Evolutionary conservation across 2,797 vertebrate species (phyloP), one percentile per base, ranked within the genome.

Genomic region (Pterois miles): DNA sequence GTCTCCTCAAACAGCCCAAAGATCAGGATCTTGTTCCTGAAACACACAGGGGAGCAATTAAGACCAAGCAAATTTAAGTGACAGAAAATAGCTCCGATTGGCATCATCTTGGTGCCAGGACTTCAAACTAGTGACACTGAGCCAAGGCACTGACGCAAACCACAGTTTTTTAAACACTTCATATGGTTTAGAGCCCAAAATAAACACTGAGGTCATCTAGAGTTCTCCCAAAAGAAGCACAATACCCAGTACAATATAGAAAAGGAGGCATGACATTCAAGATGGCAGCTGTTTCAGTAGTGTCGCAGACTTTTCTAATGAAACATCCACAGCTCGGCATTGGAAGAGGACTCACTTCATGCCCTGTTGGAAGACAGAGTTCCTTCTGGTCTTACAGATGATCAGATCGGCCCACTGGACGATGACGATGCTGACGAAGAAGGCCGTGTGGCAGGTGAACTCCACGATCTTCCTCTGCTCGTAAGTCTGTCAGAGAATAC

Each of bases 1-100:
- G 98, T 99, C 92, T 99, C 98, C 89, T 99, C 98, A 81, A 99
- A 99, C 88, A 99, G 96, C 40, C 98, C 98, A 73, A 99, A 99
- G 92, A 99, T 99, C 76, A 99, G 95, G 88, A 99, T 99, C 94
- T 98, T 99, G 91, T 99, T 99, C 95, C 98, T 99, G 90, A 65
- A 79, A 71, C 52, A 74, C 36, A 81, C 2, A 56, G 3, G 13
- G 63, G 13, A 63, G 4, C n/a, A 64, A n/a, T 46, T 9, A 22
- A n/a, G 20, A 76, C 10, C 16, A 38, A 25, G 56, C 38, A 36
- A 58, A 11, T 25, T 12, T 0, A 2, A 52, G 13, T 23, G 66
- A 12, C 20, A 33, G 46, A 60, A 70, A 76, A 74, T 11, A 60
- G 18, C 67, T 4, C 13, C 2, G 22, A 65, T 16, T 31, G 9